A percentile compares a stretch with the other conserved stretches of the same genome.
Evolutionary conservation across 30 jellyfish, hydroid and myxozoan genomes (phyloP).

Genomic region (Aurelia aurita): DNA sequence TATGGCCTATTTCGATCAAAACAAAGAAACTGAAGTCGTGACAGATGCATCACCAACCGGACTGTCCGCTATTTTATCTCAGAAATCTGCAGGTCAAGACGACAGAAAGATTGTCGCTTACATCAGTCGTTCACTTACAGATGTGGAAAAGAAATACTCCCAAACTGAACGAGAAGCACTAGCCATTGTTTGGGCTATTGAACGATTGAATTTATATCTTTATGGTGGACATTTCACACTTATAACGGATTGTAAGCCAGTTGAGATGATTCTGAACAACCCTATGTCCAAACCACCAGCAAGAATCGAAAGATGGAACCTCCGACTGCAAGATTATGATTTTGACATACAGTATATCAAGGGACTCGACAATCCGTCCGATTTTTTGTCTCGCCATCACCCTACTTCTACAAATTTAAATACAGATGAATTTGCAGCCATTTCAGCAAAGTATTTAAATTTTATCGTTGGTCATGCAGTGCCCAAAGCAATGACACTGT

Average conservation of each 20-base stretch:
- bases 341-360: conserved; percentile 8
- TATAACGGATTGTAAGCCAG: conserved; percentile 19
- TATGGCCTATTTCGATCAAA: conserved; percentile 43
- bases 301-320: conserved; percentile 8
- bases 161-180: conserved; percentile 52
- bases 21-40: not conserved
- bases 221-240: conserved; percentile 13
- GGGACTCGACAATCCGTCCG: conserved; percentile 31
- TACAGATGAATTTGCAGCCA: not conserved
- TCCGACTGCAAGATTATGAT: conserved; percentile 26
- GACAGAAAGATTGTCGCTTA: conserved; percentile 13
- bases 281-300: too few species aligned
- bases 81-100: conserved; percentile 5
- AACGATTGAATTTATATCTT: conserved; percentile 12
- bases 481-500: not conserved
- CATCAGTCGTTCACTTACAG: conserved; percentile 4
- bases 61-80: conserved; percentile 32
- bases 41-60: conserved; percentile 27
- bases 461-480: not conserved
- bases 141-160: not conserved
- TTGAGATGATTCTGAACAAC: not conserved
- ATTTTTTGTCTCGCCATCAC: conserved; percentile 24
- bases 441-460: conserved; percentile 1
- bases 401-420: conserved; percentile 10
- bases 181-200: conserved; percentile 42